A percentile compares a stretch with the other conserved stretches of the same genome.
These are phyloP conservation scores for Drosophila neocordata DNA, from an alignment of 1,140 invertebrate genomes.

Conservation along the genomic window DNA sequence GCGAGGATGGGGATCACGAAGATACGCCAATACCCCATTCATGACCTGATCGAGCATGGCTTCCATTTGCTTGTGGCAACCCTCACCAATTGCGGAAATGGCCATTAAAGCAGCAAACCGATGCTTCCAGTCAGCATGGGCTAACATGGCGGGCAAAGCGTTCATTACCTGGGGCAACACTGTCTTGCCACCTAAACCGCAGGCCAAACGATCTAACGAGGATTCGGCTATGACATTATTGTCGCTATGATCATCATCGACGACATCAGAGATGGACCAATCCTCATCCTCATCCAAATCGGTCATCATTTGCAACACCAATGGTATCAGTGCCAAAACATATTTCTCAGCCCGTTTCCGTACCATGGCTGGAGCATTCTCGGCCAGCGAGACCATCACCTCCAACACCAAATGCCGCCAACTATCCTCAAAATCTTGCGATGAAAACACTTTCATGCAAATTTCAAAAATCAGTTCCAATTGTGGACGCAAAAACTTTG, in stretches of 20 bases:
- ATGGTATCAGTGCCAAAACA: constrained; percentile 89
- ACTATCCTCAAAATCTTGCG: constrained; percentile 90
- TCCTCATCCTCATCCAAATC: constrained; percentile 90
- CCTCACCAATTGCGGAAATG: constrained; percentile 98
- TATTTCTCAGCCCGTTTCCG: constrained; percentile 94
- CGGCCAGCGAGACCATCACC: constrained; percentile 96
- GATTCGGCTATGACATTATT: constrained; percentile 98
- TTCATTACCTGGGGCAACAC: constrained; percentile 95
- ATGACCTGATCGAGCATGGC: constrained; percentile 95
- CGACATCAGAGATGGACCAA: constrained; percentile 91
- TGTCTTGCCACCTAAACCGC: constrained; percentile 97
- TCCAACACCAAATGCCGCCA: constrained; percentile 97
- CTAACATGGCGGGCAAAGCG: constrained; percentile 94
- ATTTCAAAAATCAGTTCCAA: constrained; percentile 94
- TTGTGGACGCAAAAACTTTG: constrained; percentile 95
- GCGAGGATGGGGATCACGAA: constrained; percentile 88
- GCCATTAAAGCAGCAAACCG: constrained; percentile 99
- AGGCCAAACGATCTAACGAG: constrained; percentile 97
- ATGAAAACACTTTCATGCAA: constrained; percentile 93
- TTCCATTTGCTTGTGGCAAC: constrained; percentile 99
- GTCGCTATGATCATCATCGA: constrained; percentile 94
- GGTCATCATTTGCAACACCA: constrained; percentile 97
- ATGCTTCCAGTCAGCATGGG: constrained; percentile 91
- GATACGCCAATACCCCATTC: constrained; percentile 93
- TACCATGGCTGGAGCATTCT: constrained; percentile 97